Conservation (phyloP, 2,888 invertebrate species). For the Agriopis aurantiaria region DNA sequence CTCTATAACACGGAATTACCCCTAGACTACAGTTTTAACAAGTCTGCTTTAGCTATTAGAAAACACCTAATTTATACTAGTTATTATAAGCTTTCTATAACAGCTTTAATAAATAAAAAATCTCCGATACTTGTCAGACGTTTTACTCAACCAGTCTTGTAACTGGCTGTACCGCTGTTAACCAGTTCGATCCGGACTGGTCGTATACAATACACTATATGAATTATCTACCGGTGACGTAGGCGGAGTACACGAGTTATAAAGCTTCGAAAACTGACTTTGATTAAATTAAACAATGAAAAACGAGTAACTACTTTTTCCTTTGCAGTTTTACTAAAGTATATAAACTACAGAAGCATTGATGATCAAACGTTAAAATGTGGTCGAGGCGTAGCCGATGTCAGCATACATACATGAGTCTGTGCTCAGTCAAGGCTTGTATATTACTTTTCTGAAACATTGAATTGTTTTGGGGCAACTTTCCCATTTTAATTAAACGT, state of each 20-base stretch:
- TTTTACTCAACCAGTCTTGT: constrained; percentile 16
- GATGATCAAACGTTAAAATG: too few relatives aligned
- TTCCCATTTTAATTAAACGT: too few relatives aligned
- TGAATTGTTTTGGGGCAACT: too few relatives aligned
- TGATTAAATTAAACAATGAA: not conserved
- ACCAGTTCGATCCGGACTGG: constrained; percentile 46
- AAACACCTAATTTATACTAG: constrained; percentile 6
- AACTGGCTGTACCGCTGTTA: constrained; percentile 15
- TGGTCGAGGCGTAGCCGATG: too few relatives aligned
- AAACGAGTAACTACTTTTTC: not conserved
- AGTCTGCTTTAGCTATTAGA: not conserved
- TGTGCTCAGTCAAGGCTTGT: too few relatives aligned
- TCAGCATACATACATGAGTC: too few relatives aligned
- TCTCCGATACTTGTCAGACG: constrained; percentile 11
- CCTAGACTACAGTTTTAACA: too few relatives aligned
- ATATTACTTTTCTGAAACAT: too few relatives aligned
- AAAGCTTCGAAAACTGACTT: constrained; percentile 1
- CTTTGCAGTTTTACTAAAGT: too few relatives aligned
- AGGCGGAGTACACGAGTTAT: constrained; percentile 44
- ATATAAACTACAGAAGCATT: too few relatives aligned
- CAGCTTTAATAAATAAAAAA: constrained; percentile 20
- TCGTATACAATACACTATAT: constrained; percentile 54
- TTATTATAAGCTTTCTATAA: constrained; percentile 19
- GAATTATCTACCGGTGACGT: constrained; percentile 49
- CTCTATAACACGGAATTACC: too few relatives aligned